These are phyloP conservation scores for Malurus melanocephalus DNA, from an alignment of 2,113 vertebrate genomes.

Conservation along the genomic window DNA sequence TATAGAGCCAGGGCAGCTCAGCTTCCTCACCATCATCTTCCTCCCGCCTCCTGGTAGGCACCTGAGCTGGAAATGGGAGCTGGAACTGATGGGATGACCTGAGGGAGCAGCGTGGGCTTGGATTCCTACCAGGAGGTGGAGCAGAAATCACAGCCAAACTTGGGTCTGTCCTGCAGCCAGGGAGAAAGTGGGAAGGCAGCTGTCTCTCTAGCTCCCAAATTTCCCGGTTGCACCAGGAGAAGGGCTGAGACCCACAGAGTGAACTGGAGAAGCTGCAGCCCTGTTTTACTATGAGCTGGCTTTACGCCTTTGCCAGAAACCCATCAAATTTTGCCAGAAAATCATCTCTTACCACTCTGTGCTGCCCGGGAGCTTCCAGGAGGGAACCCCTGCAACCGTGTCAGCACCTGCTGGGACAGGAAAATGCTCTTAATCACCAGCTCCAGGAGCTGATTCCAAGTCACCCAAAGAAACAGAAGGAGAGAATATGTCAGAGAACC, in stretches of 20 bases:
- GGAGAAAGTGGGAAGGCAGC: neutral
- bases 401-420: neutral
- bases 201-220: neutral
- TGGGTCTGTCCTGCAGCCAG: accelerated
- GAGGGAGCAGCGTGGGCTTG: neutral
- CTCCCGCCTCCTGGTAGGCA: neutral
- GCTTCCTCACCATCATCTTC: neutral
- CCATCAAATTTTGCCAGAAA: no score
- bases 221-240: neutral
- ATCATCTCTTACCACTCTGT: accelerated
- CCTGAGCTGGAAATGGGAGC: neutral
- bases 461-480: neutral
- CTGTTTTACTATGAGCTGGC: accelerated
- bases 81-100: no score
- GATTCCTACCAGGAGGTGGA: neutral
- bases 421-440: neutral
- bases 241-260: accelerated
- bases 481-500: neutral
- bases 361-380: neutral
- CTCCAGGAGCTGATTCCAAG: neutral
- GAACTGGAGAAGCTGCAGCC: neutral
- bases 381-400: neutral
- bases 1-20: neutral
- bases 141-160: neutral
- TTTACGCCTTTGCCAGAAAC: neutral